phyloP scores from a whole-genome alignment of 2,113 vertebrate species.

The Philantomba maxwellii region DNA sequence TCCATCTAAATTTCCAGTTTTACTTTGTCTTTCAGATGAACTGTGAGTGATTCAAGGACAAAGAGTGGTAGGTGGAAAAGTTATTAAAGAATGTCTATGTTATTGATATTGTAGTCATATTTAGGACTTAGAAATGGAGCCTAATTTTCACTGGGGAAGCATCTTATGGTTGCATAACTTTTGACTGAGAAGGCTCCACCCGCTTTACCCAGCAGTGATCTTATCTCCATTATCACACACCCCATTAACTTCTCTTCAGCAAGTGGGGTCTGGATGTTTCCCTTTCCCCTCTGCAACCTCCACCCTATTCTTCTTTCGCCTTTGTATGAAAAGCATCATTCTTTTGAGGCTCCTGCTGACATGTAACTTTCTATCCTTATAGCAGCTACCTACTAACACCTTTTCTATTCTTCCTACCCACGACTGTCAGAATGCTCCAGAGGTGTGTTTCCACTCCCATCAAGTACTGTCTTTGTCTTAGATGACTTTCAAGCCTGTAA shows the following conservation, averaged over 20 bases:
- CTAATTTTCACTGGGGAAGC: not conserved
- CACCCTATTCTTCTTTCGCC: not conserved
- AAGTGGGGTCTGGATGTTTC: not conserved
- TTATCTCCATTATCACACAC: too few species aligned
- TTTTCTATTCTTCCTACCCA: not conserved
- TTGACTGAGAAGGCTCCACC: not conserved
- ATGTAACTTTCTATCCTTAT: not conserved
- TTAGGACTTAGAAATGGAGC: not conserved
- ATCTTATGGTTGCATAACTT: not conserved
- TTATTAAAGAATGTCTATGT: not conserved
- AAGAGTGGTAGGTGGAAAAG: not conserved
- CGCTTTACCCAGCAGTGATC: accelerated
- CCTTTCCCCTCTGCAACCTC: not conserved
- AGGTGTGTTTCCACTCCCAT: not conserved
- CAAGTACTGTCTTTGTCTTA: not conserved
- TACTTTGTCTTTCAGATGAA: not conserved
- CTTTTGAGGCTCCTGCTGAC: not conserved
- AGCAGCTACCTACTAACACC: not conserved
- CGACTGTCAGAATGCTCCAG: not conserved
- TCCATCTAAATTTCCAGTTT: not conserved
- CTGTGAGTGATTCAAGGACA: not conserved
- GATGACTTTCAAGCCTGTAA: not conserved
- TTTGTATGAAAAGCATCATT: not conserved
- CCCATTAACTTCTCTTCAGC: not conserved
- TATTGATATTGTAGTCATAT: not conserved